phyloP scores from a whole-genome alignment of 2,113 vertebrate species.

The Bombycilla garrulus region DNA sequence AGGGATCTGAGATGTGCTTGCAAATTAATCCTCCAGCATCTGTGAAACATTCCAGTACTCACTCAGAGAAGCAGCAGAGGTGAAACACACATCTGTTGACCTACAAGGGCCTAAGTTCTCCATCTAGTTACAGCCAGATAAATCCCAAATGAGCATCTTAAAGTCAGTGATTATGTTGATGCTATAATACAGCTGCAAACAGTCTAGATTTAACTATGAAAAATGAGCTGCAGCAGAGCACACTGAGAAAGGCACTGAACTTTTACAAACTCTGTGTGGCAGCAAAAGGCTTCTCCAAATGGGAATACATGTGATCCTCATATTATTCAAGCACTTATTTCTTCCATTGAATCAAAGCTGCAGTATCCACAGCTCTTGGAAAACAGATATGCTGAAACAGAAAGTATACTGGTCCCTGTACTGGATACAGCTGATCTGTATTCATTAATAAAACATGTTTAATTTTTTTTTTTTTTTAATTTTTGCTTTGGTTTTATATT shows the following conservation, averaged over 20 bases:
- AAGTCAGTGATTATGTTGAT: not conserved
- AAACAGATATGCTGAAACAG: not conserved
- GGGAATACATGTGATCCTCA: not conserved
- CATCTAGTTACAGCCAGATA: not conserved
- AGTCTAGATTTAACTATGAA: not conserved
- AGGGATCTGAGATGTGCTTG: not conserved
- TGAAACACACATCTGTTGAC: constrained; percentile 33
- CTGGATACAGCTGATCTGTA: not conserved
- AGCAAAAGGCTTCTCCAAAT: not conserved
- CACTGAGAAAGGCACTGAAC: not conserved
- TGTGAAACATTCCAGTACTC: not conserved
- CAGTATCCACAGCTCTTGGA: not conserved
- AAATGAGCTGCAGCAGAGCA: not conserved
- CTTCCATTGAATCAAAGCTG: not conserved
- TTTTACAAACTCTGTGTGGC: not conserved
- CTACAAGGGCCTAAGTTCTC: not conserved
- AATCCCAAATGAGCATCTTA: constrained; percentile 14
- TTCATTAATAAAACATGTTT: not conserved
- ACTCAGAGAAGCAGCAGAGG: not conserved
- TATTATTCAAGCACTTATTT: not conserved
- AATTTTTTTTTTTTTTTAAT: not conserved
- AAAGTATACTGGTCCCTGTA: not conserved
- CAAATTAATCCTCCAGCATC: not conserved
- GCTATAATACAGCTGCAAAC: not conserved
- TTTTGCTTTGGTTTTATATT: not conserved